Conservation (phyloP, 2,888 invertebrate genomes). For the Rosalia funebris region DNA sequence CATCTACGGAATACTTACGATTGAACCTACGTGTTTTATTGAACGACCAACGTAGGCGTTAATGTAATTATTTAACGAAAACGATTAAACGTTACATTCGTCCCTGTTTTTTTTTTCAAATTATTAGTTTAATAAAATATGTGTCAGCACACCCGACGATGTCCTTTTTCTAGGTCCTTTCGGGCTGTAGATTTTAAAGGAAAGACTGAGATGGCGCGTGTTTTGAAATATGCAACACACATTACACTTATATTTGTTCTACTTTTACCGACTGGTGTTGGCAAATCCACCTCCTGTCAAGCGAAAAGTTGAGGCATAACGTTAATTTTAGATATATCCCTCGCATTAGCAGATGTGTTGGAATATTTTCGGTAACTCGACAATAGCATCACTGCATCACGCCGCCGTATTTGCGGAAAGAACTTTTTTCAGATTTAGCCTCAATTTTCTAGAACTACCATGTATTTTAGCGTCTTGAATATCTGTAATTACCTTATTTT, state of each 20-base stretch:
- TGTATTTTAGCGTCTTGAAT: too few relatives aligned
- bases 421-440: too few relatives aligned
- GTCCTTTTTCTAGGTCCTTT: constrained; percentile 47
- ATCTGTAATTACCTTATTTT: too few relatives aligned
- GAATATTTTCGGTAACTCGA: too few relatives aligned
- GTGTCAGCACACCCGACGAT: constrained; percentile 46
- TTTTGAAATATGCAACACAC: constrained; percentile 20
- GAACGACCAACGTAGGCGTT: neutral
- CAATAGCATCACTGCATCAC: too few relatives aligned
- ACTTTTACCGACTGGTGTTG: neutral
- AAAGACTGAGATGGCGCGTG: neutral
- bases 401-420: too few relatives aligned
- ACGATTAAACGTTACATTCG: neutral
- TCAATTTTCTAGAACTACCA: too few relatives aligned
- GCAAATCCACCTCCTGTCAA: too few relatives aligned
- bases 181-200: constrained; percentile 42
- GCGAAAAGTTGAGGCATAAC: too few relatives aligned
- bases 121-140: constrained; percentile 37
- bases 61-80: neutral
- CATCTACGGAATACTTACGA: neutral
- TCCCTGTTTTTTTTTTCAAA: neutral
- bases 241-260: neutral
- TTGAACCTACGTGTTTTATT: neutral
- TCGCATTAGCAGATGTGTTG: too few relatives aligned
- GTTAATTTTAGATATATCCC: too few relatives aligned